phyloP scores from a whole-genome alignment of 2,797 vertebrate species.

The Poeciliopsis paucimaculata region DNA sequence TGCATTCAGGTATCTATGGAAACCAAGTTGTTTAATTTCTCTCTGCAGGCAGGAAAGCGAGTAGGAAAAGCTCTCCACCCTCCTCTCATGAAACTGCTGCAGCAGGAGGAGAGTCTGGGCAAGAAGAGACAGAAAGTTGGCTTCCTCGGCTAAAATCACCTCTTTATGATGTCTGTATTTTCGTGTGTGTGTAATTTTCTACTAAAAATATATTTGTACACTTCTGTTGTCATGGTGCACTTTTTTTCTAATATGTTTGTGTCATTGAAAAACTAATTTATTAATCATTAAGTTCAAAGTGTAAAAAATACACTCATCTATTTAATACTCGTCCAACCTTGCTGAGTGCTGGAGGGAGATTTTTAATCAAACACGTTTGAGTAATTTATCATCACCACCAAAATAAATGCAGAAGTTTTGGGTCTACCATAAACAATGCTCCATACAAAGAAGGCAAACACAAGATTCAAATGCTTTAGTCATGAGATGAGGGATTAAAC shows the following conservation, averaged over 20 bases:
- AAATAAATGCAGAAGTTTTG: not conserved
- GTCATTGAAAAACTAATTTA: too few relatives aligned
- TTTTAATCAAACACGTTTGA: too few relatives aligned
- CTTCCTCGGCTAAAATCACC: slow-evolving; percentile 72
- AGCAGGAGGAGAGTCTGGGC: slow-evolving; percentile 91
- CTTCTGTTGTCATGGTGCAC: not conserved
- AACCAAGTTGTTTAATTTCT: not conserved
- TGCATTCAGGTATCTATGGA: not conserved
- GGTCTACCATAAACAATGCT: not conserved
- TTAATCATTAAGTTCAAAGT: not conserved
- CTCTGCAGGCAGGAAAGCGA: slow-evolving; percentile 87
- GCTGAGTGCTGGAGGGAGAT: too few relatives aligned
- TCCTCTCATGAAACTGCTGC: slow-evolving; percentile 88
- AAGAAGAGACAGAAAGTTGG: slow-evolving; percentile 82
- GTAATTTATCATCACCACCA: too few relatives aligned
- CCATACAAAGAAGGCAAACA: not conserved
- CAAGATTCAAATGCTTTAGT: not conserved
- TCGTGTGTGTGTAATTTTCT: slow-evolving; percentile 54
- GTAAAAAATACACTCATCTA: too few relatives aligned
- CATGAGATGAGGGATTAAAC: not conserved
- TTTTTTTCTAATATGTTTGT: slow-evolving; percentile 4
- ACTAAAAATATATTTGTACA: slow-evolving; percentile 61
- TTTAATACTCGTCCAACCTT: too few relatives aligned
- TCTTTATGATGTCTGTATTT: slow-evolving; percentile 26
- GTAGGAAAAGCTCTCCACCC: slow-evolving; percentile 90